Base-by-base conservation (phyloP, 2,888 invertebrate genomes). In the Cephus nigrinus region DNA sequence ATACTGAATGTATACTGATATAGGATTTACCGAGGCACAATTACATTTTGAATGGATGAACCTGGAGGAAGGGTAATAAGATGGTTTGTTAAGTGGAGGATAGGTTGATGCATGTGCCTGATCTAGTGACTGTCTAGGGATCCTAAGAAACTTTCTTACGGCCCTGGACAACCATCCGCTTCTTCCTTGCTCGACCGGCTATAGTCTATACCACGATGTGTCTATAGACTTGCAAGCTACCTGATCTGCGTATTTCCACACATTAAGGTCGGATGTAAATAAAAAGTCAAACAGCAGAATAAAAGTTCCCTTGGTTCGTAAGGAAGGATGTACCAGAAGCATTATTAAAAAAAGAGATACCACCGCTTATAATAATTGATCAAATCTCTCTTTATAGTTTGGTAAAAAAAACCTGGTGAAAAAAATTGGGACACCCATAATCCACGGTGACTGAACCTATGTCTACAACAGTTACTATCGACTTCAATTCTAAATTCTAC, bases 221-320 rank as follows among this genome's bases (percentile, higher is more conserved):
- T 80, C 71, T 71, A 71, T 33, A 71, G 32, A 71, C 80, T 81
- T 78, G 77, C 79, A 77, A 82, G 85, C 84, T 84, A 87, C 85
- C 83, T 81, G 87, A 87, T 87, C 84, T 83, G 81, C 82, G 84
- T 84, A 85, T 85, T 83, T 84, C 84, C 83, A 86, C 84, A 86
- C 80, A 80, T 82, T 83, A 84, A 82, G 82, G 83, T 83, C 80
- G 80, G 74, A 83, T 85, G 82, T 82, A 86, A 88, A 84, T 84
- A 83, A 84, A 85, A 86, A 83, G 23, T 55, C 55, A 55, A 23
- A 23, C 55, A 55, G 55, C 23, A 55, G 23, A 23, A 55, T 55
- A 23, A 55, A 9, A 55, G 9, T 23, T 55, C 0, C 1, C 23
- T 55, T 9, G 55, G 55, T 55, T 23, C 9, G 2, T 23, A 55